Evolutionary conservation across 2,113 vertebrate genomes (phyloP), one percentile per base, ranked within the genome.

Genomic region (Carassius gibelio): DNA sequence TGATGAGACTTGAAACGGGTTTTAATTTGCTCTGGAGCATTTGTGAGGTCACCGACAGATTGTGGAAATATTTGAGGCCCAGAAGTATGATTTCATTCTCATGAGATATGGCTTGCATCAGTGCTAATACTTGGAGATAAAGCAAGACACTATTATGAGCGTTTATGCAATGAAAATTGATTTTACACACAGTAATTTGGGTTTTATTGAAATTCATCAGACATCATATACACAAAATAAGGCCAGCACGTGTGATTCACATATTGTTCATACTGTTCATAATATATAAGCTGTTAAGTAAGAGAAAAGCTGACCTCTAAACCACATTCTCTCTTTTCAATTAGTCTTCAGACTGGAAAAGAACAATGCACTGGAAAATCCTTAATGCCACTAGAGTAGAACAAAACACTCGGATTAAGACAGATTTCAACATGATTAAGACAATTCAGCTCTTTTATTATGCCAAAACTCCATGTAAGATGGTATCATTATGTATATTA

Each of bases 391-490:
- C 26, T 38, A 19, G 30, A 79, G 11, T 34, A 84, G 10, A 14
- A 79, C 75, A 72, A 75, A 72, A 71, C 34, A 42, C 17, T 77
- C 19, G 34, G 87, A 86, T 88, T 85, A 85, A 15, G 50, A 26
- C 50, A 77, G 72, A 69, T 78, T 82, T 57, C 9, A 57, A 26
- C 38, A 23, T 8, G 82, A 84, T 82, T 82, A 85, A 21, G 55
- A 68, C 10, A 72, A 64, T 50, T 76, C 5, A 61, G 19, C 55
- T 50, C n/a, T 84, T 66, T 38, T 71, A 71, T 55, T 74, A 72
- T 77, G 77, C 57, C 52, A 78, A 81, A 84, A 55, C 55, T 74
- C 45, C 4, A 26, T 48, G 30, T 30, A 30, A 30, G 30, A 30
- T 30, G 30, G 30, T 30, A 30, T 30, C 30, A 30, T 30, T 30